A percentile compares a stretch with the other conserved stretches of the same genome.
These are phyloP conservation scores for Nematopogon swammerdamellus DNA, from an alignment of 2,888 invertebrate species.

Conservation along the genomic window DNA sequence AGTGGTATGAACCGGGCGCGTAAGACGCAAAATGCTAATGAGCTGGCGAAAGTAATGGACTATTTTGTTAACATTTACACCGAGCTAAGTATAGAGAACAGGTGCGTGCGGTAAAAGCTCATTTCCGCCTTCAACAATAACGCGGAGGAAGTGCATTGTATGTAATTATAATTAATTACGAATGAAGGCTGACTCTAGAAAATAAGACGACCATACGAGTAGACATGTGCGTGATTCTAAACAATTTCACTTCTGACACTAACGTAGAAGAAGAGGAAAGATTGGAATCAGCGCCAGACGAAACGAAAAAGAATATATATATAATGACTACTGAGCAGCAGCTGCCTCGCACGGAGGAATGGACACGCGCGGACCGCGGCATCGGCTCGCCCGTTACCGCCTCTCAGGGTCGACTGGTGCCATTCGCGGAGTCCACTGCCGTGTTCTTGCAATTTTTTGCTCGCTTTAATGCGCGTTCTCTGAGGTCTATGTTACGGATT, in stretches of 20 bases:
- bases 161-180: too few relatives aligned
- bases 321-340: not conserved
- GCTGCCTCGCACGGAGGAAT: not conserved
- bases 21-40: not conserved
- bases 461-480: slow-evolving; percentile 39
- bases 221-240: not conserved
- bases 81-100: not conserved
- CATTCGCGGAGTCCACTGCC: slow-evolving; percentile 25
- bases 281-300: too few relatives aligned
- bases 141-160: not conserved
- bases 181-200: too few relatives aligned
- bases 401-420: slow-evolving; percentile 48
- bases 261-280: not conserved
- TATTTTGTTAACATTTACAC: not conserved
- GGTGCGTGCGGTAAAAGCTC: not conserved
- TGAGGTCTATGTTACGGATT: not conserved
- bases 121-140: not conserved
- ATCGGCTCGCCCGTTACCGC: not conserved
- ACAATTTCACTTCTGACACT: not conserved
- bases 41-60: not conserved
- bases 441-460: slow-evolving; percentile 32
- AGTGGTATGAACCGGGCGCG: not conserved
- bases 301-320: not conserved
- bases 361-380: not conserved
- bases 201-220: too few relatives aligned